Evolutionary conservation across 1,140 invertebrate species (phyloP).

Genomic region (Drosophila nigromelanica): DNA sequence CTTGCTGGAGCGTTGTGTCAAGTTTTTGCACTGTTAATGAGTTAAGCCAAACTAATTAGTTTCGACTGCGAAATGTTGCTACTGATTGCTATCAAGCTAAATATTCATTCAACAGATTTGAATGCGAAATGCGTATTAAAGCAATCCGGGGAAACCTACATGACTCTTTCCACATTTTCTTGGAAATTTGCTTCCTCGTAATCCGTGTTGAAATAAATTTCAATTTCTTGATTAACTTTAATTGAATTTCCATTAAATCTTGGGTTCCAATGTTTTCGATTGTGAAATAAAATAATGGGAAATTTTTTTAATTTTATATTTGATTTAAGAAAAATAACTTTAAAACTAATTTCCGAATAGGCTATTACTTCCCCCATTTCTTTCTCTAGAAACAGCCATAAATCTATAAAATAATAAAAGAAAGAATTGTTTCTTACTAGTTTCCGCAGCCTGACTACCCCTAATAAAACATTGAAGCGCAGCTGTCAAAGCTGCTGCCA

Average conservation of each 20-base stretch:
- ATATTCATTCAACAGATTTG: conserved; percentile 8
- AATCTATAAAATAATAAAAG: conserved; percentile 11
- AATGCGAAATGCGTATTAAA: neutral
- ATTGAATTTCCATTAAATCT: no score
- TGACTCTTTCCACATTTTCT: neutral
- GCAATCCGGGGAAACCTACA: neutral
- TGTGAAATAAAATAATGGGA: no score
- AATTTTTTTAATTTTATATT: no score
- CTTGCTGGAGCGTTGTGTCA: conserved; percentile 60
- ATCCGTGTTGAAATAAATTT: no score
- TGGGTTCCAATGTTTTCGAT: no score
- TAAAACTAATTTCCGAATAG: neutral
- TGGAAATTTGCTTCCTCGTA: no score
- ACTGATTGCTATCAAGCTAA: neutral
- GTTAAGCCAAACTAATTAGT: conserved; percentile 66
- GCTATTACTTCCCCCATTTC: neutral
- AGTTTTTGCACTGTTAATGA: conserved; percentile 71
- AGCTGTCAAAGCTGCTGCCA: conserved; percentile 39
- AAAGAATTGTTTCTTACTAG: neutral
- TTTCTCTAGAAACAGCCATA: neutral
- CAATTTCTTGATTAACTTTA: no score
- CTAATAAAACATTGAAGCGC: conserved; percentile 42
- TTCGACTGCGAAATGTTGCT: conserved; percentile 11
- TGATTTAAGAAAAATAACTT: no score
- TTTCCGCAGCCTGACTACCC: conserved; percentile 1